phyloP scores from a whole-genome alignment of 2,888 invertebrate genomes.

The Sycophila texana region DNA sequence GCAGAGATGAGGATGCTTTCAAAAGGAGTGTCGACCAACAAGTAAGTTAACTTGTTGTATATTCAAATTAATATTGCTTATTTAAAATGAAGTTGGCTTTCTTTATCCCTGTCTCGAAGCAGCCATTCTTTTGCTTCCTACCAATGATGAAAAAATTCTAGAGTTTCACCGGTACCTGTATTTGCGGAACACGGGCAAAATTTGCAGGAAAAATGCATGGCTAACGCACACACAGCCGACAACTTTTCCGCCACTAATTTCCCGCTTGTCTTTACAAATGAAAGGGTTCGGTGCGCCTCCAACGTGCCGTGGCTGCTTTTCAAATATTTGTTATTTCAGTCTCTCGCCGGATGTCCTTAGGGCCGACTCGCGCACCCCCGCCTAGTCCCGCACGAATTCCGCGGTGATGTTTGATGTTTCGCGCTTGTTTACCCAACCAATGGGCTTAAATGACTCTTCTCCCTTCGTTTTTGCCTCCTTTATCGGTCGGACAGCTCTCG shows the following conservation, averaged over 20 bases:
- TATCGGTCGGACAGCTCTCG: not conserved
- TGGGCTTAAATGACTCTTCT: constrained; percentile 34
- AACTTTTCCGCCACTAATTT: constrained; percentile 70
- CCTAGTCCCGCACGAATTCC: constrained; percentile 56
- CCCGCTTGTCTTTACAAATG: constrained; percentile 72
- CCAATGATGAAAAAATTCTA: not conserved
- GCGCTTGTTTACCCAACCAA: constrained; percentile 66
- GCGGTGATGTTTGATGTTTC: constrained; percentile 65
- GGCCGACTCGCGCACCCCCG: constrained; percentile 23
- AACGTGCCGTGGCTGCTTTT: constrained; percentile 63
- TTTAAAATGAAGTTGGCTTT: constrained; percentile 6
- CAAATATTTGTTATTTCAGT: constrained; percentile 74
- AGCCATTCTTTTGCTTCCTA: too few species aligned
- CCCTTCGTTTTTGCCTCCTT: constrained; percentile 12
- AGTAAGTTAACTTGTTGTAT: too few species aligned
- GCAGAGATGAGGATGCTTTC: constrained; percentile 39
- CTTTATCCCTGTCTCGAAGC: too few species aligned
- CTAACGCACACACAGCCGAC: constrained; percentile 50
- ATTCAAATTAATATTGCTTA: constrained; percentile 15
- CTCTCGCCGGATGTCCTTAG: constrained; percentile 63
- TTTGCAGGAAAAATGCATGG: constrained; percentile 54
- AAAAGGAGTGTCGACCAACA: not conserved
- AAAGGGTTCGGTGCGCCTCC: constrained; percentile 72
- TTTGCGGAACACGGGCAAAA: constrained; percentile 46
- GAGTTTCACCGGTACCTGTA: constrained; percentile 31